Conservation (phyloP, 2,797 vertebrate species). For the Streptopelia turtur region DNA sequence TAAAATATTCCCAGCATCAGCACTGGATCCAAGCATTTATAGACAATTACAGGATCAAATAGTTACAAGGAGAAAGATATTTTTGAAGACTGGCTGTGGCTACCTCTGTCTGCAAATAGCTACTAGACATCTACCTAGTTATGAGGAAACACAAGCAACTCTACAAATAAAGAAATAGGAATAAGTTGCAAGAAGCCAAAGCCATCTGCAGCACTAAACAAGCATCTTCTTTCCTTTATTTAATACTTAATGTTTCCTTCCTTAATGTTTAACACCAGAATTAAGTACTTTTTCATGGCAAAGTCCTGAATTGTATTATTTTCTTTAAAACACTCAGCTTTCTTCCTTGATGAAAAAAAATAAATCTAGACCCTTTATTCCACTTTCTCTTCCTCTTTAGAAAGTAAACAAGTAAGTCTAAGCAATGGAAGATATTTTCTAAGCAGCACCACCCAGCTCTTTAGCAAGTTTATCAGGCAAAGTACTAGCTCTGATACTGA, state of each 20-base stretch:
- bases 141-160: background rate
- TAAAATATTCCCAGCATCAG: conserved; percentile 42
- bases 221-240: background rate
- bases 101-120: background rate
- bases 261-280: background rate
- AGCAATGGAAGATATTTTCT: background rate
- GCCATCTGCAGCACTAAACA: background rate
- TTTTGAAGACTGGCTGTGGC: background rate
- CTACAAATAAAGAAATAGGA: background rate
- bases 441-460: background rate
- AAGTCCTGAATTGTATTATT: background rate
- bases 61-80: background rate
- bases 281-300: background rate
- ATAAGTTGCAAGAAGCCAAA: background rate
- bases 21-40: conserved; percentile 13
- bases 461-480: background rate
- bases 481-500: background rate
- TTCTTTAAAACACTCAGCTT: background rate
- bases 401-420: background rate
- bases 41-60: conserved; percentile 24
- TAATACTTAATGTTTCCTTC: background rate
- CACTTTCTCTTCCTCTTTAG: background rate
- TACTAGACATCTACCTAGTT: background rate
- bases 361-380: background rate
- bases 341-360: background rate